A percentile compares a stretch with the other conserved stretches of the same genome.
Conservation (phyloP, 2,797 vertebrate species). For the Gouania willdenowi region DNA sequence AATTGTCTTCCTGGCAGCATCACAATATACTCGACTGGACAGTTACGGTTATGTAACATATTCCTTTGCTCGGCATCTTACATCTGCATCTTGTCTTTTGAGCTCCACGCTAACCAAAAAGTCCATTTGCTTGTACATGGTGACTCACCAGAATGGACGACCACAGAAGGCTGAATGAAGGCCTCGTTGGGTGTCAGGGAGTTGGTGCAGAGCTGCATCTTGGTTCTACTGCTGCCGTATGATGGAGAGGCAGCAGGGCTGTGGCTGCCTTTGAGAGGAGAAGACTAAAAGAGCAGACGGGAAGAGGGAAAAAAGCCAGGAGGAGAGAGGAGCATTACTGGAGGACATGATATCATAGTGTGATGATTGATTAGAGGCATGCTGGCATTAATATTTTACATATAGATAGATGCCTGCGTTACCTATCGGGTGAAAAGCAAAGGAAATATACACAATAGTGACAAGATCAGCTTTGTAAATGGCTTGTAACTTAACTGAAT, state of each 20-base stretch:
- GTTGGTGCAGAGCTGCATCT: constrained; percentile 70
- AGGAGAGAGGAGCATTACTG: constrained; percentile 23
- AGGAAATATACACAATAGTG: background rate
- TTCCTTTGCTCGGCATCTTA: constrained; percentile 6
- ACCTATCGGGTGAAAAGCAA: background rate
- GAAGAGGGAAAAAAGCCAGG: constrained; percentile 26
- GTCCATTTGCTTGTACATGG: background rate
- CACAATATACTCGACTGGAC: constrained; percentile 41
- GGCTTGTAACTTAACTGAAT: background rate
- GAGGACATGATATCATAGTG: constrained; percentile 8
- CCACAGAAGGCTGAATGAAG: constrained; percentile 75
- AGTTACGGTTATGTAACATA: constrained; percentile 44
- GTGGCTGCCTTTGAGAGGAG: constrained; percentile 71
- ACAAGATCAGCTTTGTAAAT: no score
- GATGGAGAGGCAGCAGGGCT: constrained; percentile 65
- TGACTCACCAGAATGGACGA: constrained; percentile 77
- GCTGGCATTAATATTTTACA: constrained; percentile 21
- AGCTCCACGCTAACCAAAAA: background rate
- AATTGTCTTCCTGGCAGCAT: constrained; percentile 55
- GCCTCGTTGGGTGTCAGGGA: constrained; percentile 72
- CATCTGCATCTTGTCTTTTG: constrained; percentile 1
- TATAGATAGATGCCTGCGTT: background rate
- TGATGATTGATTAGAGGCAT: constrained; percentile 4
- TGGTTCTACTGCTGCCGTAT: constrained; percentile 63
- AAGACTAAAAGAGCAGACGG: constrained; percentile 68